phyloP scores from a whole-genome alignment of 2,888 invertebrate species.

The Caenorhabditis angaria region DNA sequence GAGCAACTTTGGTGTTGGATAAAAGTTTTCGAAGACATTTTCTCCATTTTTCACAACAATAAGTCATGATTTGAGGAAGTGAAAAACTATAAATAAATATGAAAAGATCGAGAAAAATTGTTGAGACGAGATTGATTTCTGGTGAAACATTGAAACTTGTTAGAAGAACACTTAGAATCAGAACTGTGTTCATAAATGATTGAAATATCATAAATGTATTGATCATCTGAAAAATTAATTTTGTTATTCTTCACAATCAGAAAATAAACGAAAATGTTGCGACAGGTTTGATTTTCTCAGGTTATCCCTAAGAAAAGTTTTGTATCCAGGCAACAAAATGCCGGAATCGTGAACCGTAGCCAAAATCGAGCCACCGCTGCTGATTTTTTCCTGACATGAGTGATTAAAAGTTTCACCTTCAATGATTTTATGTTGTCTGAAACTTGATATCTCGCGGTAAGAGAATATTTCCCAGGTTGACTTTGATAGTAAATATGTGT shows the following conservation, averaged over 20 bases:
- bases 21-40: constrained; percentile 6
- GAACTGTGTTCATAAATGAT: constrained; percentile 18
- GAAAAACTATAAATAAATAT: constrained; percentile 24
- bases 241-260: too few relatives aligned
- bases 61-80: constrained; percentile 29
- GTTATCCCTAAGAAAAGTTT: too few relatives aligned
- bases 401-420: too few relatives aligned
- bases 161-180: constrained; percentile 17
- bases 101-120: constrained; percentile 8
- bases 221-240: constrained; percentile 16
- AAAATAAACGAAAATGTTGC: too few relatives aligned
- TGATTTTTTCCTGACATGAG: too few relatives aligned
- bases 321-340: too few relatives aligned
- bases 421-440: constrained; percentile 21
- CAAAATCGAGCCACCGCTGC: too few relatives aligned
- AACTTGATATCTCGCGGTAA: constrained; percentile 23
- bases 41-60: constrained; percentile 19
- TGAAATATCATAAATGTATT: constrained; percentile 17
- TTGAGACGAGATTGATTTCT: constrained; percentile 15
- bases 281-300: too few relatives aligned
- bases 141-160: constrained; percentile 21
- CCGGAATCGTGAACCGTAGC: too few relatives aligned
- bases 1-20: too few relatives aligned
- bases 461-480: constrained; percentile 16
- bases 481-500: constrained; percentile 13